These are phyloP conservation scores for Sialis fuliginosa DNA, from an alignment of 2,888 invertebrate species.

Conservation along the genomic window DNA sequence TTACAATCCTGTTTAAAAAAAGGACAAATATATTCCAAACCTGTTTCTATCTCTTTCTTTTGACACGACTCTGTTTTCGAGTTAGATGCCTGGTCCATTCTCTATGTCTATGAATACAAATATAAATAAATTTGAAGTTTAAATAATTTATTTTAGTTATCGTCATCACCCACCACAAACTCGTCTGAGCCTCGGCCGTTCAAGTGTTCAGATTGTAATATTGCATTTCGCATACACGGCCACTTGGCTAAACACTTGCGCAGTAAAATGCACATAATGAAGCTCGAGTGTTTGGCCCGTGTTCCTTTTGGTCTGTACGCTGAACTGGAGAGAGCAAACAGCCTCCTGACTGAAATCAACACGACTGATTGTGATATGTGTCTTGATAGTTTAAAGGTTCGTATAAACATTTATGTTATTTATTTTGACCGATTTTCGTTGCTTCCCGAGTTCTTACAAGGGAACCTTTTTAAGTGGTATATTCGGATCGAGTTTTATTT, in stretches of 20 bases:
- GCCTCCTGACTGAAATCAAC: conserved; percentile 85
- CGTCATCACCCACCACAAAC: conserved; percentile 43
- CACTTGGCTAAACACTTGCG: conserved; percentile 93
- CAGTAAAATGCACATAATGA: conserved; percentile 91
- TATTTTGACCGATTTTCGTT: too few relatives aligned
- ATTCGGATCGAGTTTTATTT: too few relatives aligned
- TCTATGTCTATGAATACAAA: too few relatives aligned
- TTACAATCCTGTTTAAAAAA: too few relatives aligned
- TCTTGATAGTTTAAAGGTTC: conserved; percentile 63
- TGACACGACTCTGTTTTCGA: too few relatives aligned
- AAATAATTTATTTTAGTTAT: conserved; percentile 16
- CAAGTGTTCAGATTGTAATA: conserved; percentile 88
- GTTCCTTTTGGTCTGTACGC: conserved; percentile 88
- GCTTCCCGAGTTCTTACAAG: too few relatives aligned
- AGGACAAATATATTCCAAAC: too few relatives aligned
- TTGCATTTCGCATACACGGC: conserved; percentile 91
- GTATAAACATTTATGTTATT: conserved; percentile 3
- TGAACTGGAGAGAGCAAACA: conserved; percentile 79
- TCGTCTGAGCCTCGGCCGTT: conserved; percentile 89
- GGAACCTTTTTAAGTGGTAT: too few relatives aligned
- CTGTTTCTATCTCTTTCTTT: too few relatives aligned
- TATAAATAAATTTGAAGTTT: not conserved
- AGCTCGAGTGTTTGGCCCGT: conserved; percentile 80
- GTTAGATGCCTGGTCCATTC: too few relatives aligned
- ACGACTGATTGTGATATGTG: conserved; percentile 94